Conservation (phyloP, 2,888 invertebrate genomes). For the Tenthredo mesomela region DNA sequence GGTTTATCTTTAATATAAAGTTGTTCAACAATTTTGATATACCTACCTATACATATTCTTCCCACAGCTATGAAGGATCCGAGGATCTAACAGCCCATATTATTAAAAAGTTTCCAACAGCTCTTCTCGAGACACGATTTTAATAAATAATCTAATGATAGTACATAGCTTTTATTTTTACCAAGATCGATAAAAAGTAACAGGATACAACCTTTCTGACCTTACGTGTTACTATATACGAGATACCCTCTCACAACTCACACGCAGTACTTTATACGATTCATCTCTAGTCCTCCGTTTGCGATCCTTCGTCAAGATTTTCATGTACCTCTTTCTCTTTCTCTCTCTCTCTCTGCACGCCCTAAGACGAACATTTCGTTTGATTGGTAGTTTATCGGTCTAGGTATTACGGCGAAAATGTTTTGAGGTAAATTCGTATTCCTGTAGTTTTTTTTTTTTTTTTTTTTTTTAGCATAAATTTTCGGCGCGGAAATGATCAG, state of each 20-base stretch:
- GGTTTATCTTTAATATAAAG: not conserved
- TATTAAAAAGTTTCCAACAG: conserved; percentile 20
- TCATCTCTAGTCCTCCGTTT: not conserved
- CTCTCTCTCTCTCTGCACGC: not conserved
- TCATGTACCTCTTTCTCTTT: no score
- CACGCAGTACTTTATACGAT: not conserved
- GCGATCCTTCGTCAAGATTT: conserved; percentile 14
- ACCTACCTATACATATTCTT: no score
- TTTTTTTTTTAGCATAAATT: not conserved
- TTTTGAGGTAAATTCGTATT: conserved; percentile 7
- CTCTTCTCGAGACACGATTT: not conserved
- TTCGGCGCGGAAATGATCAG: not conserved
- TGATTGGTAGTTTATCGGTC: not conserved
- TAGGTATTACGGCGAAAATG: not conserved
- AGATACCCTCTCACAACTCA: not conserved
- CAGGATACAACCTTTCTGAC: not conserved
- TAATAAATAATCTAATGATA: not conserved
- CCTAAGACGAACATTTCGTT: not conserved
- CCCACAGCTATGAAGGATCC: not conserved
- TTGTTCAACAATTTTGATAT: not conserved
- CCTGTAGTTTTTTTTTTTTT: not conserved
- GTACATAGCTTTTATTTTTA: not conserved
- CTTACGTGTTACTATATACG: not conserved
- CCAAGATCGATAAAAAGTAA: not conserved
- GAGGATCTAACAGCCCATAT: not conserved